phyloP scores from a whole-genome alignment of 2,888 invertebrate species.

The Scrobipalpa atriplicella region DNA sequence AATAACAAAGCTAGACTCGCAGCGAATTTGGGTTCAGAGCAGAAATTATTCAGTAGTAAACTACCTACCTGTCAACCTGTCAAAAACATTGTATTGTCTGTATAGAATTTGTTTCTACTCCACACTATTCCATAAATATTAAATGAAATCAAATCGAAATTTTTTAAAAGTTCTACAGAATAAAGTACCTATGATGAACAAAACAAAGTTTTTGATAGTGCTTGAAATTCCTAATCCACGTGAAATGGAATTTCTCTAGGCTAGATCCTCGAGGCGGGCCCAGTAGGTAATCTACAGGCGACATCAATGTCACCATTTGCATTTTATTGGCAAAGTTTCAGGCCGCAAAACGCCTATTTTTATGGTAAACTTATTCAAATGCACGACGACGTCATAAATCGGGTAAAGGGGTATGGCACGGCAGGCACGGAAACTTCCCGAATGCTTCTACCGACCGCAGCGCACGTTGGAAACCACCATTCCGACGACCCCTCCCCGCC shows the following conservation, averaged over 20 bases:
- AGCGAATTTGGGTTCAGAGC: too few relatives aligned
- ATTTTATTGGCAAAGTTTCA: conserved; percentile 80
- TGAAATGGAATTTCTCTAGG: conserved; percentile 32
- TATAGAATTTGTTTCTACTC: too few relatives aligned
- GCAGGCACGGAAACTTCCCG: conserved; percentile 61
- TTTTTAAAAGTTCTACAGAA: too few relatives aligned
- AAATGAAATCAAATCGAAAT: too few relatives aligned
- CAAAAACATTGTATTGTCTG: too few relatives aligned
- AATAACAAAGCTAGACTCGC: too few relatives aligned
- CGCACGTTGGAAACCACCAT: conserved; percentile 24
- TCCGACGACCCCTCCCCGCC: background rate
- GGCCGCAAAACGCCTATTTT: conserved; percentile 76
- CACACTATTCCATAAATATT: too few relatives aligned
- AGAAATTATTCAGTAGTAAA: too few relatives aligned
- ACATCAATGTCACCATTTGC: conserved; percentile 75
- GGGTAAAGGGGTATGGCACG: conserved; percentile 71
- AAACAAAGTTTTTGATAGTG: background rate
- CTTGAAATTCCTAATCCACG: conserved; percentile 4
- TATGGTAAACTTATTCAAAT: conserved; percentile 81
- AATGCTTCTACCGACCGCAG: conserved; percentile 52
- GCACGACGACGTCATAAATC: conserved; percentile 76
- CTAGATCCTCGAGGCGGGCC: conserved; percentile 40
- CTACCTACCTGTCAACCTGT: too few relatives aligned
- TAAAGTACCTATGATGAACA: conserved; percentile 26
- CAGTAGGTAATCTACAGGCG: conserved; percentile 56